Percentiles rank a stretch among this genome's conserved stretches.
These are phyloP conservation scores for Neogale vison DNA, from an alignment of 2,113 vertebrate genomes.

Conservation along the genomic window DNA sequence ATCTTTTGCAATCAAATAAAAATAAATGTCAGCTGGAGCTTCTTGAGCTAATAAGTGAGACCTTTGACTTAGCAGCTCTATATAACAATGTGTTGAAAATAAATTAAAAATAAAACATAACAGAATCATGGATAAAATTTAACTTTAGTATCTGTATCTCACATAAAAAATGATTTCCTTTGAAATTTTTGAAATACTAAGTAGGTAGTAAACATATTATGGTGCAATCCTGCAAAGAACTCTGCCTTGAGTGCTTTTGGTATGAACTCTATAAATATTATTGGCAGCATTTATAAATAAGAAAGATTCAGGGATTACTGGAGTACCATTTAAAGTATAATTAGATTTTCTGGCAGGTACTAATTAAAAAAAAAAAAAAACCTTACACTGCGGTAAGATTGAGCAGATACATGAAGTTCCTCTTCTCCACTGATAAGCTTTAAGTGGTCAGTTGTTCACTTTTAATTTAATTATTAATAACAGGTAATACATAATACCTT, in stretches of 20 bases:
- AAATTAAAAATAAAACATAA: conserved; percentile 8
- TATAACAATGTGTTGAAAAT: not conserved
- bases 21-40: not conserved
- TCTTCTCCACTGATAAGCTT: not conserved
- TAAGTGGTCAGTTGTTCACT: not conserved
- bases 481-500: not conserved
- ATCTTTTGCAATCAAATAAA: conserved; percentile 21
- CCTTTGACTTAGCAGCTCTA: not conserved
- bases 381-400: not conserved
- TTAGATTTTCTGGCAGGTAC: not conserved
- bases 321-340: not conserved
- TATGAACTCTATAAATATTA: not conserved
- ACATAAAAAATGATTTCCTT: not conserved
- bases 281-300: not conserved
- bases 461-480: conserved; percentile 20
- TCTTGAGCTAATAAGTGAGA: not conserved
- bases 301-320: not conserved
- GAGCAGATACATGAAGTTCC: not conserved
- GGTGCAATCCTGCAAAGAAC: not conserved
- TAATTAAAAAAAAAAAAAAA: not conserved
- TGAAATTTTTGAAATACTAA: not conserved
- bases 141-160: not conserved
- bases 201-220: not conserved
- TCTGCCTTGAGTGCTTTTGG: not conserved
- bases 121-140: not conserved